phyloP scores from a whole-genome alignment of 2,888 invertebrate species.

The Drosophila vallismaia region DNA sequence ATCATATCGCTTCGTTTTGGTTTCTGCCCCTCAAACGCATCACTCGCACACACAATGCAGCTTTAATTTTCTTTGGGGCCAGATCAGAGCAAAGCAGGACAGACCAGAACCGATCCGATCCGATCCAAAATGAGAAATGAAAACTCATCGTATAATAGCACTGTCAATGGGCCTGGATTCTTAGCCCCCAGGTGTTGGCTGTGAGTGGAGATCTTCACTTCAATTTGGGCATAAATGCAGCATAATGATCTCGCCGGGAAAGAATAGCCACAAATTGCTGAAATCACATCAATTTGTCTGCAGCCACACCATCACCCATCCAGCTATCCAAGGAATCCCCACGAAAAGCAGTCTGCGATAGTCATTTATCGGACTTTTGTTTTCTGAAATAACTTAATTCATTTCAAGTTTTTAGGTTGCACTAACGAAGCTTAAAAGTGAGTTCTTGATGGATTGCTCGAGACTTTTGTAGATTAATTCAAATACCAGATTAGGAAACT shows the following conservation, averaged over 20 bases:
- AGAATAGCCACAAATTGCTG: constrained; percentile 43
- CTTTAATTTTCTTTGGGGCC: constrained; percentile 62
- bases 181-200: constrained; percentile 52
- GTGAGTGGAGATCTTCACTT: constrained; percentile 36
- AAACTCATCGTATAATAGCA: constrained; percentile 72
- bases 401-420: constrained; percentile 9
- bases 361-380: constrained; percentile 35
- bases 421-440: constrained; percentile 36
- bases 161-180: constrained; percentile 57
- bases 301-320: constrained; percentile 10
- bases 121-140: constrained; percentile 54
- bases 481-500: not conserved
- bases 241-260: constrained; percentile 38
- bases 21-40: constrained; percentile 38
- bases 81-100: constrained; percentile 11
- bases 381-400: constrained; percentile 34
- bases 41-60: constrained; percentile 57
- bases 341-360: constrained; percentile 3
- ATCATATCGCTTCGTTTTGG: constrained; percentile 53
- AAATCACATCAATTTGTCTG: constrained; percentile 45
- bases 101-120: constrained; percentile 6
- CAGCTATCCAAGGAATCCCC: constrained; percentile 10
- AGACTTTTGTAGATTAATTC: not conserved
- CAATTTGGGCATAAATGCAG: constrained; percentile 46
- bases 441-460: constrained; percentile 15